Evolutionary conservation across 2,797 vertebrate species (phyloP).

Genomic region (Gastrophryne carolinensis): DNA sequence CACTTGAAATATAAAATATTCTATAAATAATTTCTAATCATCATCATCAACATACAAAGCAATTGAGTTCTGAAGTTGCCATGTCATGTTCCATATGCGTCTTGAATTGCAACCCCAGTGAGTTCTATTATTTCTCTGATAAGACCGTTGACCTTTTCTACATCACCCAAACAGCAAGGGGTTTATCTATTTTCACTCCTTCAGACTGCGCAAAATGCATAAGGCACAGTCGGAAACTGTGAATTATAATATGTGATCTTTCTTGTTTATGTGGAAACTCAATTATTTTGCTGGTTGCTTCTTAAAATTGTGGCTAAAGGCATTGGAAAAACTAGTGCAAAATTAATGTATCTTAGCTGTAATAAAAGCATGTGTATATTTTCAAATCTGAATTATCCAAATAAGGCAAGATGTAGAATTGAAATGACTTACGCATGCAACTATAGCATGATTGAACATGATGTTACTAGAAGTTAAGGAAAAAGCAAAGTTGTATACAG

Average conservation of each 20-base stretch:
- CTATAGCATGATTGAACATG: not conserved
- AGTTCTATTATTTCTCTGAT: not conserved
- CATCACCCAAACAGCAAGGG: not conserved
- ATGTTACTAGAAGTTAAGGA: not conserved
- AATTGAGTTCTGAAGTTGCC: constrained; percentile 1
- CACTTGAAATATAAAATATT: constrained; percentile 23
- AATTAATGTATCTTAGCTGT: constrained; percentile 35
- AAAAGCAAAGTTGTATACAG: not conserved
- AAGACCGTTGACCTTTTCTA: not conserved
- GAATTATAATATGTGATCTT: not conserved
- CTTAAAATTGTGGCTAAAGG: constrained; percentile 39
- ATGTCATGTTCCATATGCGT: not conserved
- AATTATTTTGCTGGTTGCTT: constrained; percentile 14
- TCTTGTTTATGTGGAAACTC: constrained; percentile 23
- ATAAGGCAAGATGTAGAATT: constrained; percentile 24
- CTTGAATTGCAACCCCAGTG: not conserved
- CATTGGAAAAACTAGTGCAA: constrained; percentile 36
- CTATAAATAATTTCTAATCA: constrained; percentile 11
- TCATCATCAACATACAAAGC: not conserved
- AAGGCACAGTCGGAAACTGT: not conserved
- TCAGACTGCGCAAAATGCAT: not conserved
- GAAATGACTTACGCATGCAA: constrained; percentile 30
- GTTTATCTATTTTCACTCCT: not conserved
- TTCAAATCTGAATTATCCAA: constrained; percentile 27
- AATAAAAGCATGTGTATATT: constrained; percentile 32